Evolutionary conservation across 2,113 vertebrate genomes (phyloP), one percentile per base, ranked within the genome.

Genomic region (Esox niger): DNA sequence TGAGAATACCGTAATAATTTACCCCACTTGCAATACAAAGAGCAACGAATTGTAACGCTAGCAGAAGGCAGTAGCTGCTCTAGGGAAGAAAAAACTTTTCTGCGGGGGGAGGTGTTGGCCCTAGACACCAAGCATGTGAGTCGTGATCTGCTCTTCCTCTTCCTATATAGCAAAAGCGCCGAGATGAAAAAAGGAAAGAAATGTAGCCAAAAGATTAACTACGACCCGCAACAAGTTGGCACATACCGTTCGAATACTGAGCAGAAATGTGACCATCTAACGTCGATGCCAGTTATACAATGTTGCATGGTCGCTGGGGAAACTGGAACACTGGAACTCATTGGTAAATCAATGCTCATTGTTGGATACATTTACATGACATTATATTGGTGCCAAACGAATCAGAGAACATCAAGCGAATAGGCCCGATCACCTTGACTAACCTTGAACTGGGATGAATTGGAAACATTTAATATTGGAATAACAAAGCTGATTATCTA

Each of bases 341-440:
- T 30, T 5, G 8, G 0, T 59, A 54, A 69, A 68, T 62, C 58
- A 30, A 69, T 64, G 21, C 7, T 31, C 61, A 60, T 52, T 49
- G 31, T 10, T 6, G 4, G 17, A 21, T 43, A 69, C 71, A 60
- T 35, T 69, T 54, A 32, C 69, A 67, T 26, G 1, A 47, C 0
- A 15, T 49, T 15, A 13, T 7, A 47, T 62, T 49, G 32, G 62
- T 67, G 46, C 0, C 49, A 2, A 15, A 43, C 13, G 3, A 17
- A 43, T 23, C 17, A 61, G 10, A 6, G 32, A 33, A 25, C 11
- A 23, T 35, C 56, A 21, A 77, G 65, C 58, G 31, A n/a, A 30
- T 38, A 52, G 47, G 59, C 54, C 61, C 66, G 13, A 75, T 91
- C 88, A 91, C 90, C 91, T 93, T 92, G 88, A 87, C 84, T 91